Evolutionary conservation across 2,113 vertebrate species (phyloP), one percentile per base, ranked within the genome.

Genomic region (Notiomystis cincta): DNA sequence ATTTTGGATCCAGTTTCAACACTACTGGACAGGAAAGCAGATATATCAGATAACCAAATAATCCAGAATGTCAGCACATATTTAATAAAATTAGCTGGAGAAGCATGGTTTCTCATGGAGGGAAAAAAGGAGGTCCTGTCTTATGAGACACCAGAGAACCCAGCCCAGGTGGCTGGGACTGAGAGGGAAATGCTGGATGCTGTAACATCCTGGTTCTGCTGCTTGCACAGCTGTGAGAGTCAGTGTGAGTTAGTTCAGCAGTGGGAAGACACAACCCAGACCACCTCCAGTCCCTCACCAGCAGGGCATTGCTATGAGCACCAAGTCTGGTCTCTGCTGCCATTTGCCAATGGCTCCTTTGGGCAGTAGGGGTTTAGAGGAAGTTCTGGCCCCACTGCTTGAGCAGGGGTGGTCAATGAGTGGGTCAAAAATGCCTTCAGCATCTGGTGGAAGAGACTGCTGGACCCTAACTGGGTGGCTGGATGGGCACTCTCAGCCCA

Each of bases 401-500:
- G 38, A 50, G 17, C 14, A 45, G 28, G 17, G 2, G 11, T 48
- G n/a, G 38, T 22, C 1, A 1, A 8, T 69, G 44, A 22, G 40
- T 83, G 58, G 35, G 16, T 23, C 58, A 69, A 11, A 8, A 67
- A 30, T 80, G 30, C 24, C 53, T 62, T 83, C 45, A 81, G 51
- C n/a, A 50, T 28, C 30, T 21, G 17, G 16, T 60, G 62, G 58
- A 31, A 76, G 23, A 51, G 48, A 30, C 23, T 2, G 2, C 15
- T 51, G 40, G 40, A 30, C 40, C 14, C 20, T 60, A 13, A 38
- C 11, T 38, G 17, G 35, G 37, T 28, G 40, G 4, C 28, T 71
- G 42, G n/a, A 18, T 35, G 14, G 16, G 15, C 28, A 45, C n/a
- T 45, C 57, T 33, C 0, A 0, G 33, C 24, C 24, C 23, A 75